A percentile compares a stretch with the other conserved stretches of the same genome.
Evolutionary conservation across 2,113 vertebrate species (phyloP).

Genomic region (Pionites leucogaster): DNA sequence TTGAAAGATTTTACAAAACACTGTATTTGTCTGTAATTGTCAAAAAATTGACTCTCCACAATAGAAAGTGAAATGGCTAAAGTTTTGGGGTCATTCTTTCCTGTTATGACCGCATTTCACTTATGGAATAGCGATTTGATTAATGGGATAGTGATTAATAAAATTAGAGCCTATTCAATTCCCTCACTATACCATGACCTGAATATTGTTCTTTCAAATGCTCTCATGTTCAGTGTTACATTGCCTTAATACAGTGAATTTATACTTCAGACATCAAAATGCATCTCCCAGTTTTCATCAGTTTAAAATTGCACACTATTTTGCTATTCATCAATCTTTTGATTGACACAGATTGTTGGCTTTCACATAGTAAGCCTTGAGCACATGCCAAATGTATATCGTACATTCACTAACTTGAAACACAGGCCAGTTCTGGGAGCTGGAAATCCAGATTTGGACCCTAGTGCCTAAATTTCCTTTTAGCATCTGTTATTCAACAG

Average conservation of each 20-base stretch:
- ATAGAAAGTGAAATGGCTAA: background rate
- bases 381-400: background rate
- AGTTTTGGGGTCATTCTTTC: background rate
- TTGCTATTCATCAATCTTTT: slow-evolving; percentile 1
- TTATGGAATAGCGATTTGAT: background rate
- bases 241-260: background rate
- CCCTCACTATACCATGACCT: background rate
- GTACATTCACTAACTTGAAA: background rate
- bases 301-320: background rate
- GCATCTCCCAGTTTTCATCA: background rate
- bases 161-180: background rate
- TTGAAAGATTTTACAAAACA: background rate
- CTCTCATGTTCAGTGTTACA: background rate
- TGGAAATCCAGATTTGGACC: background rate
- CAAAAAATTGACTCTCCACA: background rate
- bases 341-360: slow-evolving; percentile 28
- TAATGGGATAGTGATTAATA: background rate
- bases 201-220: background rate
- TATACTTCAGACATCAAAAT: background rate
- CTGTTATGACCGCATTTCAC: background rate
- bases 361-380: background rate
- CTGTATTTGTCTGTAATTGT: background rate
- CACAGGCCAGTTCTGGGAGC: background rate
- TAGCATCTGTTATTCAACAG: slow-evolving; percentile 25
- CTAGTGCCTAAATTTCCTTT: background rate